A percentile compares a stretch with the other conserved stretches of the same genome.
Evolutionary conservation across 2,888 invertebrate species (phyloP).

Genomic region (Glyphotaelius pellucidus): DNA sequence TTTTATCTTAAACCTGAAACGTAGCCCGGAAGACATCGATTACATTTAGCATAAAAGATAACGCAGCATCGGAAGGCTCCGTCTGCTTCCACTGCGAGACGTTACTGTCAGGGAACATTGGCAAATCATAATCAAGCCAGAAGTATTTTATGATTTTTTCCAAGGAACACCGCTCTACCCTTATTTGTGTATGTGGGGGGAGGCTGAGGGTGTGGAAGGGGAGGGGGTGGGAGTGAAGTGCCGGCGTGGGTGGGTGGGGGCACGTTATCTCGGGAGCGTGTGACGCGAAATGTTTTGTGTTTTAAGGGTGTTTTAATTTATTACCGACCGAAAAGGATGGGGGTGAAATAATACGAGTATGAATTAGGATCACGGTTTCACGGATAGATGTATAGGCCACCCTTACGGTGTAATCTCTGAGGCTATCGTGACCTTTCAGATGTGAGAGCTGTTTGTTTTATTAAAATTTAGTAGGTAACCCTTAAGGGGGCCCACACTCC

Average conservation of each 20-base stretch:
- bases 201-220: neutral
- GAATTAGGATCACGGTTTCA: conserved; percentile 66
- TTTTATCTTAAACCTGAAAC: neutral
- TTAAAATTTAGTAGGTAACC: conserved; percentile 61
- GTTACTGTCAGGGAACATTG: conserved; percentile 63
- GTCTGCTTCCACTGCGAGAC: conserved; percentile 49
- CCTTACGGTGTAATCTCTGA: conserved; percentile 60
- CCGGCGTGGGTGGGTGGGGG: conserved; percentile 36
- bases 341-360: conserved; percentile 66
- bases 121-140: conserved; percentile 65
- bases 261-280: conserved; percentile 66
- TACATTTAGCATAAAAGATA: conserved; percentile 58
- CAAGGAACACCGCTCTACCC: conserved; percentile 49
- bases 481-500: conserved; percentile 39
- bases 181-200: conserved; percentile 49
- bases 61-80: conserved; percentile 51
- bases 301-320: conserved; percentile 67
- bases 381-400: conserved; percentile 64
- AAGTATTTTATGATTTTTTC: conserved; percentile 63
- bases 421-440: conserved; percentile 64
- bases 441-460: conserved; percentile 63
- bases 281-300: conserved; percentile 67
- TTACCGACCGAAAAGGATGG: conserved; percentile 66
- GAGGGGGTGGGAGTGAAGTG: conserved; percentile 37
- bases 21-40: conserved; percentile 54